Evolutionary conservation across 2,888 invertebrate genomes (phyloP).

Genomic region (Coelopa pilipes): DNA sequence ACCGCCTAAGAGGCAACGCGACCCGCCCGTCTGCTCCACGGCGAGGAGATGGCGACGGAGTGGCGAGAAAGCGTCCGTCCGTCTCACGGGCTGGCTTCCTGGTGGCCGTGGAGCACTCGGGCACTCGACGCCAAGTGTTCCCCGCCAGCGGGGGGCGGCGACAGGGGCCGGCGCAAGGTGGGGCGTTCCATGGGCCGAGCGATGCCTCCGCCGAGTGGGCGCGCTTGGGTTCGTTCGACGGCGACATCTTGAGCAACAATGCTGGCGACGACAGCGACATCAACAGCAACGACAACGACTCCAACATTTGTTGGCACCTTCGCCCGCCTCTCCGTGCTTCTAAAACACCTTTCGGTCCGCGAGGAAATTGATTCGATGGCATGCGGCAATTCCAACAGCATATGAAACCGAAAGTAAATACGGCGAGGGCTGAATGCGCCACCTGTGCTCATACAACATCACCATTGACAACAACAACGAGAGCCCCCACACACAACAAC

Average conservation of each 20-base stretch:
- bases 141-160: no score
- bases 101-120: not conserved
- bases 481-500: not conserved
- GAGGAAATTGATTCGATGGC: no score
- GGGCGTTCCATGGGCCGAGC: no score
- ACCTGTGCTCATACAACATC: slow-evolving; percentile 28
- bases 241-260: no score
- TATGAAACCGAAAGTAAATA: slow-evolving; percentile 29
- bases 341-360: not conserved
- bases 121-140: not conserved
- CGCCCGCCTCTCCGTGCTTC: not conserved
- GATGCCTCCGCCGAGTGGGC: no score
- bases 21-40: no score
- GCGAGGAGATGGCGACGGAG: no score
- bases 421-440: slow-evolving; percentile 1
- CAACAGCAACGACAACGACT: not conserved
- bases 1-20: no score
- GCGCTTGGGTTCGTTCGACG: no score
- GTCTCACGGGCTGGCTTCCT: no score
- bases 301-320: not conserved
- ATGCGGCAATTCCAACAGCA: not conserved
- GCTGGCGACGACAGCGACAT: not conserved
- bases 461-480: not conserved
- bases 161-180: no score
- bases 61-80: no score